Conservation (phyloP, 2,797 vertebrate species). For the Bucorvus abyssinicus region DNA sequence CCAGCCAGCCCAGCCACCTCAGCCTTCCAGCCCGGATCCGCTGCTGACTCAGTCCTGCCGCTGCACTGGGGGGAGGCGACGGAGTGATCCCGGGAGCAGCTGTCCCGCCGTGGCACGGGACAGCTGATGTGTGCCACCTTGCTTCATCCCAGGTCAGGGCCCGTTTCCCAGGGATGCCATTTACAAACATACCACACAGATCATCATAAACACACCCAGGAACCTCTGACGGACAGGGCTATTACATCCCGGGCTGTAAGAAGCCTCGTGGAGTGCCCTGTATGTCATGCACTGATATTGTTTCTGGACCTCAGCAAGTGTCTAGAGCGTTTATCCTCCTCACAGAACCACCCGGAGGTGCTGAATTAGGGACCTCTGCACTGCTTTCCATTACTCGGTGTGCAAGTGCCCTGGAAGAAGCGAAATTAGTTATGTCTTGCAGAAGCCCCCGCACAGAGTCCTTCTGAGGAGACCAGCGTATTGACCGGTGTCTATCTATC, state of each 20-base stretch:
- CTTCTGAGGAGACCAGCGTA: neutral
- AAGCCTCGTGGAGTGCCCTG: neutral
- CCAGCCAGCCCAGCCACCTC: neutral
- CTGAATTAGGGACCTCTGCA: neutral
- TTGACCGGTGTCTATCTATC: neutral
- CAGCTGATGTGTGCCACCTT: neutral
- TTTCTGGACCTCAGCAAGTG: neutral
- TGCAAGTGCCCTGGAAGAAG: neutral
- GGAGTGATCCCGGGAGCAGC: neutral
- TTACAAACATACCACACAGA: neutral
- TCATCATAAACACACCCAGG: neutral
- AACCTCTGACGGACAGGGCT: neutral
- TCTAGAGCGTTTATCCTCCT: neutral
- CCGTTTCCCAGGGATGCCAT: neutral
- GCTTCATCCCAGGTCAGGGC: neutral
- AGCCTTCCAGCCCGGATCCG: rapidly evolving
- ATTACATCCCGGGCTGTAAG: neutral
- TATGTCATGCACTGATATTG: neutral
- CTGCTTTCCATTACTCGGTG: neutral
- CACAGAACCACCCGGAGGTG: neutral
- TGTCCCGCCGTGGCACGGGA: rapidly evolving
- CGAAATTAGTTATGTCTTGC: neutral
- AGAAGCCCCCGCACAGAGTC: neutral
- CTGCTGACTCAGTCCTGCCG: neutral
- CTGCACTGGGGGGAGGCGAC: neutral